Conservation (phyloP, 1,140 invertebrate species). For the Tetramorium parvispinum region DNA sequence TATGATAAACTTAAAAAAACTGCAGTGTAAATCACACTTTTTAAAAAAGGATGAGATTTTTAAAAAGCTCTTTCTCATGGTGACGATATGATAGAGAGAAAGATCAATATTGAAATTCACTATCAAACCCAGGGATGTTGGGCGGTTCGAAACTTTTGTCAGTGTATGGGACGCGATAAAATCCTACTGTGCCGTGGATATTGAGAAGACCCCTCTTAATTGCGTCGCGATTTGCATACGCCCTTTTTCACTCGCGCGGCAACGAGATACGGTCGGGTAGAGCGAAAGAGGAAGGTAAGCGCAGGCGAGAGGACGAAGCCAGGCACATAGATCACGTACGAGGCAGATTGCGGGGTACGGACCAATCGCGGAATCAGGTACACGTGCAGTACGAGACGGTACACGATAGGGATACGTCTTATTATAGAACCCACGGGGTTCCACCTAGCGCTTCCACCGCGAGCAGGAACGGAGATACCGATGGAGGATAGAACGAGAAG, state of each 20-base stretch:
- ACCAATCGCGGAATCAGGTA: constrained; percentile 79
- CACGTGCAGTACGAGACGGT: constrained; percentile 72
- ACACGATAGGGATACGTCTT: constrained; percentile 75
- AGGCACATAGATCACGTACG: constrained; percentile 78
- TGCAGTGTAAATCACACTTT: background rate
- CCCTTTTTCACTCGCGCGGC: constrained; percentile 31
- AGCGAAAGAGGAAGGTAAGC: constrained; percentile 25
- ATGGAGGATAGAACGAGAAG: constrained; percentile 27
- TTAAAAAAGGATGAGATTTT: background rate
- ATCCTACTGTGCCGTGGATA: constrained; percentile 10
- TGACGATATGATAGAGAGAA: background rate
- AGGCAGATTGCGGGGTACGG: constrained; percentile 77
- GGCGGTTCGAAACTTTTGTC: background rate
- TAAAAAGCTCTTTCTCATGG: background rate
- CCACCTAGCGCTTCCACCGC: constrained; percentile 32
- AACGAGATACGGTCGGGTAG: constrained; percentile 14
- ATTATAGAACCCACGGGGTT: constrained; percentile 73
- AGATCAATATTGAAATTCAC: background rate
- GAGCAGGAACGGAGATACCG: constrained; percentile 63
- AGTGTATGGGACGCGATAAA: constrained; percentile 1
- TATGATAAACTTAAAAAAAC: background rate
- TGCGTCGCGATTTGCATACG: constrained; percentile 55
- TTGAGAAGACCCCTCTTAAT: constrained; percentile 38
- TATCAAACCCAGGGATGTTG: background rate
- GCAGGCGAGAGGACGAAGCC: constrained; percentile 52